phyloP scores from a whole-genome alignment of 2,113 vertebrate species.

The Climacteris rufus region DNA sequence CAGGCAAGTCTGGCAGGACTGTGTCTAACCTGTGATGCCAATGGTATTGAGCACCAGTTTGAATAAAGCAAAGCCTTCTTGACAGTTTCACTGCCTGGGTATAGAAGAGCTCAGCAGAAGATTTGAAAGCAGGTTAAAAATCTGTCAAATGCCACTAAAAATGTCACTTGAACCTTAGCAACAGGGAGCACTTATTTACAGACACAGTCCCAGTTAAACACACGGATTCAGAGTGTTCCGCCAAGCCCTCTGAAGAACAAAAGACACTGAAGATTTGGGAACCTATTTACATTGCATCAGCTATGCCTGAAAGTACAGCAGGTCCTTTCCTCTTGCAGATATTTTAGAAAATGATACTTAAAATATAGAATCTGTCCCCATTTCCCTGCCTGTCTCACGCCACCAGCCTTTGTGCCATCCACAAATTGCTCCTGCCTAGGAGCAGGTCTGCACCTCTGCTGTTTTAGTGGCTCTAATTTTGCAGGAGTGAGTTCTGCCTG shows the following conservation, averaged over 20 bases:
- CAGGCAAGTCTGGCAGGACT: not conserved
- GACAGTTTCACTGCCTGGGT: not conserved
- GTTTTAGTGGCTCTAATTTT: not conserved
- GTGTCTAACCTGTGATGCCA: not conserved
- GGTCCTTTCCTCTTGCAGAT: not conserved
- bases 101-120: not conserved
- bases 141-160: constrained; percentile 27
- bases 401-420: not conserved
- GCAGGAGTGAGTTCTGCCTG: not conserved
- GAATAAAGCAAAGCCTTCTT: not conserved
- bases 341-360: not conserved
- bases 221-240: not conserved
- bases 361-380: not conserved
- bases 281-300: not conserved
- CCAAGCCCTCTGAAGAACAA: constrained; percentile 25
- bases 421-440: not conserved
- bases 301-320: not conserved
- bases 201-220: constrained; percentile 5
- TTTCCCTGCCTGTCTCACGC: not conserved
- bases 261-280: not conserved
- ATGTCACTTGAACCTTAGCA: constrained; percentile 27
- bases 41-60: not conserved
- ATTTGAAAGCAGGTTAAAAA: constrained; percentile 17
- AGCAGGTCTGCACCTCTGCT: not conserved
- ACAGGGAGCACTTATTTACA: constrained; percentile 19